Evolutionary conservation across 2,888 invertebrate species (phyloP), one percentile per base, ranked within the genome.

Genomic region (Drosophila tanythrix): DNA sequence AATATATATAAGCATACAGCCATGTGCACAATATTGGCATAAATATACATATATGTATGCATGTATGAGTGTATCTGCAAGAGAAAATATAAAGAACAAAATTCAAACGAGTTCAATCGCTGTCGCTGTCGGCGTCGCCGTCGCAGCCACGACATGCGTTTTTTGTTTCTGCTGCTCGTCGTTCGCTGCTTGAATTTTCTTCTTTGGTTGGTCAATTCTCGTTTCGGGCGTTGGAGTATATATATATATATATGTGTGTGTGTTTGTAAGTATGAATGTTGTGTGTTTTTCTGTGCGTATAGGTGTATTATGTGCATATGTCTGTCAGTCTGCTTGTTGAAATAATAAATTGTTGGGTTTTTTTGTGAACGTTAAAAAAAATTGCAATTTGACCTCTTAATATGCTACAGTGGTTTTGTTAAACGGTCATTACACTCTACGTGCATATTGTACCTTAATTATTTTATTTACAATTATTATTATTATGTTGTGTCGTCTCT

Each of bases 21-120:
- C 27, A 46, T 40, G 15, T 46, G 46, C 46, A 46, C 15, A 27
- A 25, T 46, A 21, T 43, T 43, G 43, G 61, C 48, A 53, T 38
- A 46, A 15, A 61, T 31, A 57, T 27, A 36, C 21, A 33, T 11
- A 29, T 55, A 58, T 29, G 5, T 35, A 59, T 15, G 7, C 18
- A 48, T 43, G 21, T 29, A 31, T 36, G 31, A 25, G 7, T 27
- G 27, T 55, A 61, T 68, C 18, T 50, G 33, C 56, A 56, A 61
- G 59, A 61, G 46, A 61, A 76, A 64, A 70, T 60, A 70, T 70
- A 70, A 77, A 81, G 71, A 83, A 78, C 70, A 65, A 77, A 79
- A 74, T 72, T 76, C 66, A 80, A 83, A 86, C 76, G 86, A 84
- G 84, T 83, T 85, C 83, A 84, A 81, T 79, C 81, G 46, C 46